Evolutionary conservation across 2,113 vertebrate genomes (phyloP), one percentile per base, ranked within the genome.

Genomic region (Labeo catla): DNA sequence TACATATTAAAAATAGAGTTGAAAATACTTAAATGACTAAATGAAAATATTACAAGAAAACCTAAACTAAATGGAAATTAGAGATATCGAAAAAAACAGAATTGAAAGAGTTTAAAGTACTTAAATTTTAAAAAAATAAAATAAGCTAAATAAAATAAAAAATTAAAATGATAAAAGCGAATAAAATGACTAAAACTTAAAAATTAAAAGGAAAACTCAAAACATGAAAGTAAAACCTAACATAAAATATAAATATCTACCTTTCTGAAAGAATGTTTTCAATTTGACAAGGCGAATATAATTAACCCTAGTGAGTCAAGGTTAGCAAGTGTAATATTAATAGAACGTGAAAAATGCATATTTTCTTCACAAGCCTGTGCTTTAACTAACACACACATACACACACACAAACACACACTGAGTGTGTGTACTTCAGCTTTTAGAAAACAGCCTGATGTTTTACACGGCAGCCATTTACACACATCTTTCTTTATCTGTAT

Each of bases 401-500:
- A 28, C 28, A 28, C 28, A 28, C 28, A 28, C 28, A 2, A 28
- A 28, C 28, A 28, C 28, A 28, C 28, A 28, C 28, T 28, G 28
- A 28, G 47, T 78, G 36, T 83, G 79, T 61, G 23, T 23, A 21
- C 57, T 49, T 2, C 12, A 8, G 59, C n/a, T 47, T 57, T 81
- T 39, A 23, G 8, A 34, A 81, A 81, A 66, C 59, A 81, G 39
- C 4, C 8, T 49, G 43, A 66, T 50, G 39, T 65, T n/a, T 65
- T 47, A 15, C n/a, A 61, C 28, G 21, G n/a, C 8, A 76, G 74
- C 36, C 49, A 77, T 77, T 68, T 52, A 52, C 15, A 82, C 23
- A 82, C 63, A 82, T 36, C 15, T 36, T 47, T 52, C 45, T 21
- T 68, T 68, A 36, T 68, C 63, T 68, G 45, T 52, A 82, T 68